phyloP scores from a whole-genome alignment of 1,140 invertebrate species.

The Nephila pilipes region DNA sequence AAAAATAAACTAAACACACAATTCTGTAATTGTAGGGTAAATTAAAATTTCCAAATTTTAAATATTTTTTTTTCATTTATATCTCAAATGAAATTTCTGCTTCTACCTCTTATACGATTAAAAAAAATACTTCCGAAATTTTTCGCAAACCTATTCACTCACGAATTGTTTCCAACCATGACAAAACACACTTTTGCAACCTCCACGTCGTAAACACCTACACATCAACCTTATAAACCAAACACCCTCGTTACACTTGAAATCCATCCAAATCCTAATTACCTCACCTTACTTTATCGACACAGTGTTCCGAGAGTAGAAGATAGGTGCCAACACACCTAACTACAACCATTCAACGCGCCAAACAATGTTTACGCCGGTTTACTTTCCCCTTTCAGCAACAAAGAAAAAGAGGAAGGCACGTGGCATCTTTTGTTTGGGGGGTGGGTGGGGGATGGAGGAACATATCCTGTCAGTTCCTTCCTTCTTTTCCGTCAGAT shows the following conservation, averaged over 20 bases:
- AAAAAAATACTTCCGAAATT: too few species aligned
- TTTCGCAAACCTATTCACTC: too few species aligned
- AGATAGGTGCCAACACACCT: background rate
- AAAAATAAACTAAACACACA: too few species aligned
- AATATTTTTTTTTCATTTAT: too few species aligned
- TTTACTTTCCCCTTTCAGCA: background rate
- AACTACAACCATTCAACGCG: constrained; percentile 1
- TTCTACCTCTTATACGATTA: too few species aligned
- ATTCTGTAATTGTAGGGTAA: too few species aligned
- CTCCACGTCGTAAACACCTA: background rate
- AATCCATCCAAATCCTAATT: background rate
- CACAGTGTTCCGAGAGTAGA: background rate
- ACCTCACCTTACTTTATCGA: background rate
- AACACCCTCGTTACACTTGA: background rate
- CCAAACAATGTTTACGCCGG: background rate
- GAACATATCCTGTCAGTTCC: constrained; percentile 12
- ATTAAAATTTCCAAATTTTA: too few species aligned
- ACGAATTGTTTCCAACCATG: too few species aligned
- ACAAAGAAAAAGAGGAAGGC: background rate
- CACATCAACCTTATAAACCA: background rate
- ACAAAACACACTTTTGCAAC: background rate
- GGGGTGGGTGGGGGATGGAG: background rate
- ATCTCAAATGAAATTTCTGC: too few species aligned
- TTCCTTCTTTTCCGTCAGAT: background rate
- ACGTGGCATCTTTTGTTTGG: background rate